Evolutionary conservation across 2,888 invertebrate species (phyloP), one percentile per base, ranked within the genome.

Genomic region (Ornithoptera priamus): DNA sequence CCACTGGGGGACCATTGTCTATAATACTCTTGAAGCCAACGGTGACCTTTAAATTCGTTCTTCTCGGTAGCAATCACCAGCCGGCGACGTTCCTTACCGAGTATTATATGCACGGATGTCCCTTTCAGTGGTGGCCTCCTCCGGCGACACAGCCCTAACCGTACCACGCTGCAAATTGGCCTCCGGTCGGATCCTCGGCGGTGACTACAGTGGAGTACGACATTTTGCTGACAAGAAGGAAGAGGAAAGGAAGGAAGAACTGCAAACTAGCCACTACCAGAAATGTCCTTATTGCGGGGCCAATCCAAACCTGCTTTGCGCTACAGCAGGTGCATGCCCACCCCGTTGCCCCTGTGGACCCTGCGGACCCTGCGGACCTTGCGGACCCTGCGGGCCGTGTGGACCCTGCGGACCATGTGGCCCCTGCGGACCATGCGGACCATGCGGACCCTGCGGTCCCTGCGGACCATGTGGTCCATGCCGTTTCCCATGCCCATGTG

Each of bases 71-170:
- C 88, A 79, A 76, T 76, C 78, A 79, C 85, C 78, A 80, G 81
- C 85, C 77, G 79, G 80, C 81, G 78, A 79, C 78, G 75, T 74
- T 72, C 82, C 69, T 72, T 65, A 83, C 81, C 82, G 77, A 85
- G 90, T 90, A 88, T 90, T 88, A 87, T 86, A 88, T 76, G 83
- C 83, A 79, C 85, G 87, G 88, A 81, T 85, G 85, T 89, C 84
- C 82, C 87, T 90, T 90, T 77, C 90, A 90, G 90, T 81, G 78
- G 76, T 78, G 70, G 72, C 72, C 71, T 73, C 72, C 68, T 75
- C 75, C 62, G 68, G 75, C 65, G 75, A 82, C 81, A 20, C 80
- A 77, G 53, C 71, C 75, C 59, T 75, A 80, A 60, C 78, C 82
- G 57, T 81, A 81, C 76, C 81, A 83, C 70, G 86, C 85, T 15